Conservation (phyloP, 2,888 invertebrate genomes). For the Isoperla grammatica region DNA sequence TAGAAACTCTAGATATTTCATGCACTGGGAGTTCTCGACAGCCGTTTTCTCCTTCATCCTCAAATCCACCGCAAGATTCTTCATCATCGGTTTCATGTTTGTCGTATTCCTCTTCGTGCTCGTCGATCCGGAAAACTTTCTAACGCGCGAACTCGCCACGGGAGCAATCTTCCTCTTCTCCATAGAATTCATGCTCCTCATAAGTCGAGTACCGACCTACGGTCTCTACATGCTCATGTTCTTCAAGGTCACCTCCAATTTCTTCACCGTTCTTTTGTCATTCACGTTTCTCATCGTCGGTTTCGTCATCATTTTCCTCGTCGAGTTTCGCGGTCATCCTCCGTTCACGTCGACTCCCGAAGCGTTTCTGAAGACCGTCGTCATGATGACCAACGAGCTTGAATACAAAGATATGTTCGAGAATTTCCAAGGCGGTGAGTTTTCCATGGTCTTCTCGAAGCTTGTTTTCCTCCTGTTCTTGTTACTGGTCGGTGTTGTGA, state of each 20-base stretch:
- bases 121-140: background rate
- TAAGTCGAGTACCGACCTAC: background rate
- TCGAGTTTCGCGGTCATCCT: background rate
- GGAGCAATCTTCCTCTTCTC: background rate
- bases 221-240: constrained; percentile 7
- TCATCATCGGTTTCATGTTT: background rate
- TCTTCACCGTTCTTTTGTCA: background rate
- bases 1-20: no score
- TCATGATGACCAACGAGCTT: constrained; percentile 13
- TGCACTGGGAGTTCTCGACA: no score
- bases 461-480: background rate
- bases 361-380: constrained; percentile 1
- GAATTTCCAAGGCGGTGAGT: background rate
- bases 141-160: background rate
- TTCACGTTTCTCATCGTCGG: background rate
- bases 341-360: background rate
- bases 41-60: no score
- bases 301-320: background rate
- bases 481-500: background rate
- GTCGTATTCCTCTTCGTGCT: background rate
- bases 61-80: no score
- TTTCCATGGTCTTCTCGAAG: background rate
- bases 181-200: background rate
- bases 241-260: background rate
- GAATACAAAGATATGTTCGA: background rate